These are phyloP conservation scores for Cosmia trapezina DNA, from an alignment of 2,888 invertebrate species.

Conservation along the genomic window DNA sequence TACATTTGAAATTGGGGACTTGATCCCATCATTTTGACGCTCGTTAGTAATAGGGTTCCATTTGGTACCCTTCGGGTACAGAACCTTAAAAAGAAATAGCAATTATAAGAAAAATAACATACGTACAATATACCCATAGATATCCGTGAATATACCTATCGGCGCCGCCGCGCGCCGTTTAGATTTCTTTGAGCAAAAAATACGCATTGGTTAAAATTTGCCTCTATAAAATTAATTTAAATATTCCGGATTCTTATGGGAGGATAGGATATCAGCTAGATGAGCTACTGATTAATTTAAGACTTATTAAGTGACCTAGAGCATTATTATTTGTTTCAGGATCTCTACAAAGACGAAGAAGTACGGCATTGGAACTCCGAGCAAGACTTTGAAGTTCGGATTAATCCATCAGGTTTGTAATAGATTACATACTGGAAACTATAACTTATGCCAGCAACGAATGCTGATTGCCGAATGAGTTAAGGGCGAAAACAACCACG, in stretches of 20 bases:
- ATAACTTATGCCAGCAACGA: neutral
- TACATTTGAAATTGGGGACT: no score
- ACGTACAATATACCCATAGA: no score
- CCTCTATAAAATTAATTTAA: neutral
- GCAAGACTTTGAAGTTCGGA: constrained; percentile 85
- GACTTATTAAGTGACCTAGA: neutral
- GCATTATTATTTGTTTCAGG: constrained; percentile 72
- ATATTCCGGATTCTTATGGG: neutral
- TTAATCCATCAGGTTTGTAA: constrained; percentile 88
- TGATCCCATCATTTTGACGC: no score
- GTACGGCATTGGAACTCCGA: constrained; percentile 71
- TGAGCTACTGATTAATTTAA: neutral
- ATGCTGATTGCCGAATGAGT: no score
- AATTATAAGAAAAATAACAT: no score
- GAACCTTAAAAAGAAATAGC: no score
- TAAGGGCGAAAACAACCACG: neutral
- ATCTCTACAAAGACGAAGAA: constrained; percentile 86
- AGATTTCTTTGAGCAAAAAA: constrained; percentile 8
- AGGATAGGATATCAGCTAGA: neutral
- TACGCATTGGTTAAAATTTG: neutral
- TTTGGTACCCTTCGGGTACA: no score
- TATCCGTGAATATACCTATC: no score
- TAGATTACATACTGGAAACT: neutral
- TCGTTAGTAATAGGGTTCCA: no score
- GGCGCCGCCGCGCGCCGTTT: neutral